Base-by-base conservation (phyloP, 1,140 invertebrate genomes). In the Drosophila rhopaloa region DNA sequence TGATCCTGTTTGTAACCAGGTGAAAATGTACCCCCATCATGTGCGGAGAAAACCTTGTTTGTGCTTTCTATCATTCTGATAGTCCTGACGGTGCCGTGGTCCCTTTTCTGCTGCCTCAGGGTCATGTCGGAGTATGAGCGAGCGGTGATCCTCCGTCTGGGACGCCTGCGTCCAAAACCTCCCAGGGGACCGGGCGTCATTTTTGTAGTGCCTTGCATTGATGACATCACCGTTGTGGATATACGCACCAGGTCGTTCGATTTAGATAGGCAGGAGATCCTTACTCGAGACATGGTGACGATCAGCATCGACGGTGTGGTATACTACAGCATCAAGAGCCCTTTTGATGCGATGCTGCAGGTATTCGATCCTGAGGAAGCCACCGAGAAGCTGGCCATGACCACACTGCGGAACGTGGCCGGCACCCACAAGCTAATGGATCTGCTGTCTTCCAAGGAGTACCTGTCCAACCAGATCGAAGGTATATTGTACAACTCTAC, bases 251-350 rank as follows among this genome's bases (percentile, higher is more conserved):
- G 57, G 7, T 88, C 94, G 0, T 93, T 94, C 60, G 92, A 94
- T 60, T 93, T 94, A 11, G 93, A 93, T 16, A 93, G 93, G 1
- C 94, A 94, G 89, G 94, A 95, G 93, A 96, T 98, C 38, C 94
- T 99, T 59, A 97, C 97, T 10, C 96, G 97, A 93, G 98, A 99
- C 92, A 97, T 96, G 0, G 97, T 98, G 8, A 98, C 97, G 0
- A 97, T 98, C 7, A 96, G 95, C 24, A 97, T 98, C 4, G 97
- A 98, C 91, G 97, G 97, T 11, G 97, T 97, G 5, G 96, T 98
- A 8, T 98, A 98, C 92, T 98, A 98, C 90, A 94, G 96, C 59
- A 96, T 91, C 9, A 84, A 62, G 8, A 96, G 97, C 79, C 97
- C 97, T 0, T 94, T 97, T 5, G 96, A 96, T 81, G 96, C 97